These are phyloP conservation scores for Tragelaphus eurycerus DNA, from an alignment of 2,797 vertebrate genomes.

Conservation along the genomic window DNA sequence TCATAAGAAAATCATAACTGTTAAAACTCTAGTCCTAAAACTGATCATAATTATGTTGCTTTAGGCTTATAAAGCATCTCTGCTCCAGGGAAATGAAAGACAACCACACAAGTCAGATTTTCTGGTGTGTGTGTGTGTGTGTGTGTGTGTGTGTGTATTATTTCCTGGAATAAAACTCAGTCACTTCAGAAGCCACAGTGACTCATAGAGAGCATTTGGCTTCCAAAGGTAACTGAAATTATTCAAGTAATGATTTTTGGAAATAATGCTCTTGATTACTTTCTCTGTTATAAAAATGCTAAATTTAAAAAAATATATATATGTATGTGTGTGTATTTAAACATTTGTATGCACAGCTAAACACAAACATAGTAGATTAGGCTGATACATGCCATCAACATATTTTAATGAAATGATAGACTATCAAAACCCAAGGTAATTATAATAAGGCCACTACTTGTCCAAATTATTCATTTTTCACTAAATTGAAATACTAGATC, in stretches of 20 bases:
- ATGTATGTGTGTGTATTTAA: background rate
- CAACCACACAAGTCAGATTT: background rate
- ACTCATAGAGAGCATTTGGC: background rate
- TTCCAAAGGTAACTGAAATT: background rate
- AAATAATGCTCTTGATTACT: background rate
- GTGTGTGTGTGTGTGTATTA: background rate
- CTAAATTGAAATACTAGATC: background rate
- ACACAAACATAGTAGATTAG: background rate
- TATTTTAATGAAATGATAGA: background rate
- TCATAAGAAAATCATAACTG: background rate
- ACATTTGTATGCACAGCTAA: background rate
- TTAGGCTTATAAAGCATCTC: background rate
- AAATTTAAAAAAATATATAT: background rate
- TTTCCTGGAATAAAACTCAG: background rate
- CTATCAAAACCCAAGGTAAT: background rate
- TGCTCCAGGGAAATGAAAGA: constrained; percentile 21
- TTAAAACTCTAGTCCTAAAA: background rate
- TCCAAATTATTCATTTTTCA: background rate
- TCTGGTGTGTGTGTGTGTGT: background rate
- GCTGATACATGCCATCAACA: background rate
- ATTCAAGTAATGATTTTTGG: background rate
- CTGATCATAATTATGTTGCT: constrained; percentile 18
- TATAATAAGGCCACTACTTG: background rate
- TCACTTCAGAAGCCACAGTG: constrained; percentile 3
- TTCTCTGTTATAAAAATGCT: background rate